Evolutionary conservation across 2,888 invertebrate species (phyloP).

Genomic region (Drosophila colorata): DNA sequence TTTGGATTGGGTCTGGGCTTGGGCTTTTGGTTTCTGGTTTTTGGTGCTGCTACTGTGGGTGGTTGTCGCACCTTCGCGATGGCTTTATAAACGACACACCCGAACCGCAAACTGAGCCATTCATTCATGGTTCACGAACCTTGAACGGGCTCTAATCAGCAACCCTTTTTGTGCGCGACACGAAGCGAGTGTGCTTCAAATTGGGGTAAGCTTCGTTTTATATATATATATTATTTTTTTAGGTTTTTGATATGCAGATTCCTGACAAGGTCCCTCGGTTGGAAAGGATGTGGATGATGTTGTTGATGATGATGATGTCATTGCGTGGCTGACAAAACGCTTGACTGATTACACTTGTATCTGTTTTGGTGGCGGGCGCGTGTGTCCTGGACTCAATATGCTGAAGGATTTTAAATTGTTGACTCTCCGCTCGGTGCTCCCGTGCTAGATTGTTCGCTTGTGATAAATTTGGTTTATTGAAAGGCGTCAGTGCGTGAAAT

Average conservation of each 20-base stretch:
- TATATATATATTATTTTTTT: constrained; percentile 17
- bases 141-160: constrained; percentile 74
- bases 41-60: constrained; percentile 32
- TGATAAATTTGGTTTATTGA: constrained; percentile 85
- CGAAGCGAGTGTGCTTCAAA: constrained; percentile 28
- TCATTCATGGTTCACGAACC: constrained; percentile 73
- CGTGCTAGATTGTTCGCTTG: constrained; percentile 64
- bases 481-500: constrained; percentile 86
- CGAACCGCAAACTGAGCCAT: constrained; percentile 56
- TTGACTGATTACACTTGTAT: constrained; percentile 83
- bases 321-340: constrained; percentile 77
- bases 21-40: constrained; percentile 9
- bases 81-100: constrained; percentile 74
- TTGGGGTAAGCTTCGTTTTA: constrained; percentile 54
- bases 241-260: constrained; percentile 82
- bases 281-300: constrained; percentile 24
- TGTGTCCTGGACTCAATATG: constrained; percentile 61
- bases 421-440: constrained; percentile 52
- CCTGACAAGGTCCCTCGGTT: constrained; percentile 48
- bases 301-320: constrained; percentile 65
- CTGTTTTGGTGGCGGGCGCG: constrained; percentile 53
- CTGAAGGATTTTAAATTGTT: constrained; percentile 76
- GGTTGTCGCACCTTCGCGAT: constrained; percentile 62
- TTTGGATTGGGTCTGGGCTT: neutral
- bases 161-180: constrained; percentile 65